Conservation (phyloP, 2,888 invertebrate genomes). For the Troides oblongomaculatus region DNA sequence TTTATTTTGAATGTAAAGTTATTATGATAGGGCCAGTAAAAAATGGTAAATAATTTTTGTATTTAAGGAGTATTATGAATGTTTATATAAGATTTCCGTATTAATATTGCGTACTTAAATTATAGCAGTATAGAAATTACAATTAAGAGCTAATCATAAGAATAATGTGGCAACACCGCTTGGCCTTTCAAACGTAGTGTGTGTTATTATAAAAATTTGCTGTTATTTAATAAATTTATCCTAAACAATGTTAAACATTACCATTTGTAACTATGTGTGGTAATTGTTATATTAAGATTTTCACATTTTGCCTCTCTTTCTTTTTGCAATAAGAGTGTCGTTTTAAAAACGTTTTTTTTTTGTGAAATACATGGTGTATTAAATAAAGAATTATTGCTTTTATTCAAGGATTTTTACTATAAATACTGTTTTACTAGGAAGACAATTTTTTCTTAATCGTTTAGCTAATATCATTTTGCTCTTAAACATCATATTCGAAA, state of each 20-base stretch:
- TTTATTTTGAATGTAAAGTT: constrained; percentile 40
- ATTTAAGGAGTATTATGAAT: constrained; percentile 16
- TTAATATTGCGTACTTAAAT: constrained; percentile 27
- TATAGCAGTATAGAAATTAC: constrained; percentile 19
- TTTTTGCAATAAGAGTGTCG: constrained; percentile 77
- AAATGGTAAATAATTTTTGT: constrained; percentile 27
- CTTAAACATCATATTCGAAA: too few relatives aligned
- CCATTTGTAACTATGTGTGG: constrained; percentile 41
- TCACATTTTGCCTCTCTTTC: constrained; percentile 72
- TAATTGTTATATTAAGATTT: constrained; percentile 50
- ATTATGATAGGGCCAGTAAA: constrained; percentile 46
- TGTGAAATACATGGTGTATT: constrained; percentile 74
- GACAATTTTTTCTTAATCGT: neutral
- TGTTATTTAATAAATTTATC: constrained; percentile 50
- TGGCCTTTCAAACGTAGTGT: constrained; percentile 77
- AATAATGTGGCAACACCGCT: constrained; percentile 78
- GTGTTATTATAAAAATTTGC: constrained; percentile 57
- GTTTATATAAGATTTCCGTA: constrained; percentile 18
- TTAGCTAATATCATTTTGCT: too few relatives aligned
- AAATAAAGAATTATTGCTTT: constrained; percentile 53
- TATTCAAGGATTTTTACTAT: constrained; percentile 25
- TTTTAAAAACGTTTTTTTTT: constrained; percentile 71
- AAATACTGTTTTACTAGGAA: neutral
- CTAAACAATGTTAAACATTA: constrained; percentile 40
- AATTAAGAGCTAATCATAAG: constrained; percentile 31